A percentile compares a stretch with the other conserved stretches of the same genome.
Evolutionary conservation across 2,888 invertebrate species (phyloP).

Genomic region (Perizoma flavofasciatum): DNA sequence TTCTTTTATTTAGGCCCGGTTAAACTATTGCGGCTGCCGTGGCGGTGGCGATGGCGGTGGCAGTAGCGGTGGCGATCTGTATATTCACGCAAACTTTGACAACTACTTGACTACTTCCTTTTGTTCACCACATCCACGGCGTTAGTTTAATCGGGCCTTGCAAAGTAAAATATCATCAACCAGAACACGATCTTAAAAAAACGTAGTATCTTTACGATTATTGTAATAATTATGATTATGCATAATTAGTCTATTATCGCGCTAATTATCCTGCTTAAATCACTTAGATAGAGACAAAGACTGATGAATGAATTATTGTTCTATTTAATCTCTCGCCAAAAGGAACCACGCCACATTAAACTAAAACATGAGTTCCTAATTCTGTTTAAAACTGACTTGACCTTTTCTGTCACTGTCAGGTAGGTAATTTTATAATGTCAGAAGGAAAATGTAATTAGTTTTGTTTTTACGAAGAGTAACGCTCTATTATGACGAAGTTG

Average conservation of each 20-base stretch:
- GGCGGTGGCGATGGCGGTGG: too few relatives aligned
- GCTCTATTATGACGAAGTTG: too few relatives aligned
- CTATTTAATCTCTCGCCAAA: constrained; percentile 2
- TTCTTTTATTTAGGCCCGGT: too few relatives aligned
- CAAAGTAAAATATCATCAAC: too few relatives aligned
- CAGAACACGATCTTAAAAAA: too few relatives aligned
- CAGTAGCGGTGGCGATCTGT: too few relatives aligned
- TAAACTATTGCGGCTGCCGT: too few relatives aligned
- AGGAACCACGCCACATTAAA: constrained; percentile 20
- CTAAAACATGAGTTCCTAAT: constrained; percentile 9
- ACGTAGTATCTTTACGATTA: neutral
- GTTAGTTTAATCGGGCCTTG: too few relatives aligned
- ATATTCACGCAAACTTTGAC: too few relatives aligned
- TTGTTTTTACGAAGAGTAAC: too few relatives aligned
- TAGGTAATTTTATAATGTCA: constrained; percentile 14
- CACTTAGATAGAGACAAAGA: constrained; percentile 18
- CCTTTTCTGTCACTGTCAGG: constrained; percentile 19
- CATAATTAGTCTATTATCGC: constrained; percentile 2
- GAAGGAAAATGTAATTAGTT: constrained; percentile 1
- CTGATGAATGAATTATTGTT: constrained; percentile 2
- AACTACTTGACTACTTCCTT: too few relatives aligned
- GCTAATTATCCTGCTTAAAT: constrained; percentile 15
- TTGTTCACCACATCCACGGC: too few relatives aligned
- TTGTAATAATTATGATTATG: constrained; percentile 1
- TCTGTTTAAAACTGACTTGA: constrained; percentile 14